These are phyloP conservation scores for Drosophila phalerata DNA, from an alignment of 2,888 invertebrate genomes.

Conservation along the genomic window DNA sequence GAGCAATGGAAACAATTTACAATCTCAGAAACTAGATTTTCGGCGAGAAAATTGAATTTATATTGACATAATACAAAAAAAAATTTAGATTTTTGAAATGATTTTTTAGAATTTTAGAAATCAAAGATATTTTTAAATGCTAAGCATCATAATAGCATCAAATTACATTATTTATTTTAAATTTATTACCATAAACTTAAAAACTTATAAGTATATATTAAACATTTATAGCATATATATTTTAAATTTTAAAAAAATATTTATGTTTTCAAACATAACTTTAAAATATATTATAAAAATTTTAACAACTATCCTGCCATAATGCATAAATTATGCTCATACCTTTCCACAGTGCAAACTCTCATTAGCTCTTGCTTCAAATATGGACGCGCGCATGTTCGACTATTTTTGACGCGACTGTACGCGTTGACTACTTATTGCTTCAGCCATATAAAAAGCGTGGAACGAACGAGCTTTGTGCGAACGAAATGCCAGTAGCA, in stretches of 20 bases:
- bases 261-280: not conserved
- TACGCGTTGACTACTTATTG: conserved; percentile 66
- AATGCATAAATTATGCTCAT: conserved; percentile 7
- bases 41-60: not conserved
- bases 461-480: conserved; percentile 76
- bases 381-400: conserved; percentile 69
- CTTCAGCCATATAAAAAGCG: conserved; percentile 77
- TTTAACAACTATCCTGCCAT: not conserved
- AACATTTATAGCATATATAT: not conserved
- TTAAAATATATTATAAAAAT: not conserved
- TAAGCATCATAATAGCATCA: not conserved
- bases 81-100: not conserved
- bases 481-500: conserved; percentile 82
- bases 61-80: not conserved
- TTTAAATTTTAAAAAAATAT: not conserved
- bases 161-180: not conserved
- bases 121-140: not conserved
- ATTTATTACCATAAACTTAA: not conserved
- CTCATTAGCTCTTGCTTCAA: conserved; percentile 17
- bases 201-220: not conserved
- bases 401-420: conserved; percentile 80
- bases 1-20: conserved; percentile 7
- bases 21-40: not conserved
- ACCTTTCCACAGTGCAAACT: conserved; percentile 9
- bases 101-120: not conserved